A percentile compares a stretch with the other conserved stretches of the same genome.
Evolutionary conservation across 1,140 invertebrate species (phyloP).

Genomic region (Ridgeia piscesae): DNA sequence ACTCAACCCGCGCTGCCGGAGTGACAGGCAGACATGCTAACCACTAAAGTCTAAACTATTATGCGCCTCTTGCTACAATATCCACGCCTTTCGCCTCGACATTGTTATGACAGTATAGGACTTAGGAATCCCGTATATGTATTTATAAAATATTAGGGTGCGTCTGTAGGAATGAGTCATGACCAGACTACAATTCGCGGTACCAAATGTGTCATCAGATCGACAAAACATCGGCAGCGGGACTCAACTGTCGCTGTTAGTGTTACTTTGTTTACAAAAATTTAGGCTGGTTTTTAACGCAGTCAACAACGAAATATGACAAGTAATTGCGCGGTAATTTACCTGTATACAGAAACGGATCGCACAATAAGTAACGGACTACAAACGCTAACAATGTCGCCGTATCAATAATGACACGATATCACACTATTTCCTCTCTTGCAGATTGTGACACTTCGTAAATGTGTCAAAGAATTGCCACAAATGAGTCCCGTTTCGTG

Average conservation of each 20-base stretch:
- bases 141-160: neutral
- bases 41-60: too few species aligned
- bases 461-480: neutral
- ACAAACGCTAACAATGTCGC: neutral
- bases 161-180: neutral
- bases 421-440: neutral
- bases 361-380: neutral
- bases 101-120: too few species aligned
- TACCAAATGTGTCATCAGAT: neutral
- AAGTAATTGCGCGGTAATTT: neutral
- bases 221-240: neutral
- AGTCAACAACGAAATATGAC: neutral
- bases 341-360: neutral
- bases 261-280: neutral
- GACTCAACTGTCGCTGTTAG: too few species aligned
- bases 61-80: too few species aligned
- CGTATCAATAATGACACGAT: neutral
- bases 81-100: too few species aligned
- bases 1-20: too few species aligned
- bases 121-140: neutral
- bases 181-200: too few species aligned
- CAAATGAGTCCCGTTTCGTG: neutral
- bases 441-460: neutral
- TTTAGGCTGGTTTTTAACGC: neutral
- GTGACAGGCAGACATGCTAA: too few species aligned